These are phyloP conservation scores for Lasius fuliginosus DNA, from an alignment of 2,888 invertebrate species.

Conservation along the genomic window DNA sequence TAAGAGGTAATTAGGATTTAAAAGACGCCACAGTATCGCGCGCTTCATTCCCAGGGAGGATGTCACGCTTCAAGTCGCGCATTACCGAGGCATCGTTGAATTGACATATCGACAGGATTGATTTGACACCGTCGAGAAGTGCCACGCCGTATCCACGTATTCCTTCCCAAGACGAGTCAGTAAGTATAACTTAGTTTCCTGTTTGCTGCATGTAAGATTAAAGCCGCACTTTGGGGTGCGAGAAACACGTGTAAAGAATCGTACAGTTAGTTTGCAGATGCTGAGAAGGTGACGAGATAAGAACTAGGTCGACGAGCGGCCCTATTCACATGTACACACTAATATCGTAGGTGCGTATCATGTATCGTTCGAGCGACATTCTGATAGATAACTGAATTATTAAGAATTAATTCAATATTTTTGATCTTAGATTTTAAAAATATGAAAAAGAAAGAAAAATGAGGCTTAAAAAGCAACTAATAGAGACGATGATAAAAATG, in stretches of 20 bases:
- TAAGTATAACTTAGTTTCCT: conserved; percentile 19
- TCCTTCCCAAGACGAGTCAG: background rate
- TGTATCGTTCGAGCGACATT: background rate
- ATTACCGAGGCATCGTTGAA: conserved; percentile 15
- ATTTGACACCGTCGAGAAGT: conserved; percentile 29
- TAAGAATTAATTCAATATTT: background rate
- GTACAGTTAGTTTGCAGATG: conserved; percentile 6
- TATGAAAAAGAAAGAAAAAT: background rate
- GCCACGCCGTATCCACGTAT: background rate
- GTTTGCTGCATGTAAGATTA: conserved; percentile 25
- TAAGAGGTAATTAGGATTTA: background rate
- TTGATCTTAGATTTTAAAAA: background rate
- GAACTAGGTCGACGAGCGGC: conserved; percentile 42
- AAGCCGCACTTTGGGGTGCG: background rate
- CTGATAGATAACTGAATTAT: background rate
- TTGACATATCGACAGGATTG: conserved; percentile 36
- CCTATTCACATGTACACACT: conserved; percentile 19
- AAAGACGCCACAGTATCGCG: conserved; percentile 32
- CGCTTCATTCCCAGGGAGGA: conserved; percentile 46
- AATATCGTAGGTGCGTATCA: conserved; percentile 30
- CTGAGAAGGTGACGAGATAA: background rate
- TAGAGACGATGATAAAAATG: background rate
- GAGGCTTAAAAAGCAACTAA: background rate
- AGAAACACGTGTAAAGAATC: background rate
- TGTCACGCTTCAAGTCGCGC: conserved; percentile 45